Base-by-base conservation (phyloP, 2,888 invertebrate genomes). In the Herminia tarsipennalis region DNA sequence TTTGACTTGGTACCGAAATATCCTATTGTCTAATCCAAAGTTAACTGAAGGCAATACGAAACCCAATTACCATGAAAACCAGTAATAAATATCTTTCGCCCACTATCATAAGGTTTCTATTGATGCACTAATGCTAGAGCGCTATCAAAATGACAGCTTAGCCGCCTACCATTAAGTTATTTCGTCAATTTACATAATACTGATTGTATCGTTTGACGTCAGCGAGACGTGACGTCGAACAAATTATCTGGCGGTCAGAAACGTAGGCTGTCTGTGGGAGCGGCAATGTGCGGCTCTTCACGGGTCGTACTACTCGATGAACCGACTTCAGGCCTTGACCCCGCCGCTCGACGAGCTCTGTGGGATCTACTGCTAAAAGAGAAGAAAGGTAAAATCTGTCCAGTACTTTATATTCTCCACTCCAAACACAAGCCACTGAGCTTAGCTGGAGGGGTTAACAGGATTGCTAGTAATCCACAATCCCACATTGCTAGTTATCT, bases 161-260 rank as follows among this genome's bases (percentile, higher is more conserved):
- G 9, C 5, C 9, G 3, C 35, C 17, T 16, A 8, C 18, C 6
- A 36, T 24, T 9, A 4, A n/a, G 18, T 17, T 24, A 17, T 36
- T 25, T 25, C 17, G 24, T 35, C 2, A 10, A 38, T 18, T 37
- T 2, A 18, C 9, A 14, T 28, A 21, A 28, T 28, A 5, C 4
- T 27, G 20, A 30, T 24, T 1, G 24, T 8, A 14, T 22, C 14
- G 2, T 32, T 30, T 21, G 41, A 49, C 34, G 73, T 14, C 67
- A 93, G 92, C 81, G 86, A 38, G 74, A 95, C 70, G 91, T 93
- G 5, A 77, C 91, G 34, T 92, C 95, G 0, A 81, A 82, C 12
- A 93, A 93, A 1, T 86, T 98, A 45, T 98, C 98, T 0, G 98
- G 98, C n/a, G 98, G 98, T 6, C 98, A 98, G 94, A 96, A 97